Base-by-base conservation (phyloP, 2,888 invertebrate genomes). In the Fragum whitleyi region DNA sequence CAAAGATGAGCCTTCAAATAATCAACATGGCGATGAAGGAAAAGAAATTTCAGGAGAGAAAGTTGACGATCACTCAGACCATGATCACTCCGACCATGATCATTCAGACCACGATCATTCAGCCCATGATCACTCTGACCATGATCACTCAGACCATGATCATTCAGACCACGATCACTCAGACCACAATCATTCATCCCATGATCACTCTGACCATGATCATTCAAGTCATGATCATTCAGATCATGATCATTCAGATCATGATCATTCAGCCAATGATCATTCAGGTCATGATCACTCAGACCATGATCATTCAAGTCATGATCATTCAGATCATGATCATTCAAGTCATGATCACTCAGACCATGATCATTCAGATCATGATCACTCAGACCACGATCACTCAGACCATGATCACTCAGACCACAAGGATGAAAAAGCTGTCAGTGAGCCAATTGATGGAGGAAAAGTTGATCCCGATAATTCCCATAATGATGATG, bases 21-120 rank as follows among this genome's bases (percentile, higher is more conserved):
- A 69, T 21, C 2, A 26, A 29, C n/a, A 47, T 19, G 23, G 57
- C 47, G 53, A 69, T 36, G 39, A 68, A 19, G 61, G 59, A 42
- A n/a, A 21, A 16, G 26, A 55, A 26, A 57, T 9, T 23, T 3
- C 3, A 21, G 21, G 9, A 16, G 42, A 39, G 1, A n/a, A 19
- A 21, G 61, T n/a, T 74, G 21, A 74, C n/a, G 65, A 29, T n/a
- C 70, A 70, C 32, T 29, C 47, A 19, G 62, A 67, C 55, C 62
- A 61, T 73, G 39, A 73, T 29, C 61, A 73, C 65, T 29, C 16
- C 7, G 16, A 21, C 51, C 67, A 59, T 7, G 29, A 65, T 21
- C 36, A 72, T 77, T 5, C 9, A 28, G 19, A 67, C 16, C 23
- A 68, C 39, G 53, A 70, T 21, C 26, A 65, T 72, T 39, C 42